phyloP scores from a whole-genome alignment of 2,888 invertebrate species.

The Camponotus fellah region DNA sequence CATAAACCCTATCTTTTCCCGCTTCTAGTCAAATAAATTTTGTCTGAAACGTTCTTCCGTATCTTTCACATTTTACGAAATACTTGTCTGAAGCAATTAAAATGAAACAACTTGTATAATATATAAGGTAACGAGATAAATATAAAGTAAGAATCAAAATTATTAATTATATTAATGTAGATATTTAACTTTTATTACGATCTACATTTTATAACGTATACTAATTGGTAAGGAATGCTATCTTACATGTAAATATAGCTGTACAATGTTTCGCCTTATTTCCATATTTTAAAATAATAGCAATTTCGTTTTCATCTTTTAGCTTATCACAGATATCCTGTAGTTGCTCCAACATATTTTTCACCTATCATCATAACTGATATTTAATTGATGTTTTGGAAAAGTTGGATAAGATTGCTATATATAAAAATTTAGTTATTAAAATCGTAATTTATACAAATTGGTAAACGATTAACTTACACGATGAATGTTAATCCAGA shows the following conservation, averaged over 20 bases:
- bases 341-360: not conserved
- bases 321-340: not conserved
- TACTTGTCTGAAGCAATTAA: no score
- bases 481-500: constrained; percentile 5
- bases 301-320: not conserved
- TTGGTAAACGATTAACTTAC: not conserved
- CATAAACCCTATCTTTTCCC: no score
- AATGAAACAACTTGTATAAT: no score
- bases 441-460: not conserved
- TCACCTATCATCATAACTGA: not conserved
- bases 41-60: no score
- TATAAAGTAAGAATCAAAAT: not conserved
- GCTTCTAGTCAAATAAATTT: not conserved
- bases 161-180: not conserved
- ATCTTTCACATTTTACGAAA: no score
- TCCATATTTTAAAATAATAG: not conserved
- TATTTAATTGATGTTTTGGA: not conserved
- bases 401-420: not conserved
- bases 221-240: not conserved
- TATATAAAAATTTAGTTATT: not conserved
- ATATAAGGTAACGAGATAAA: no score
- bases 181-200: not conserved
- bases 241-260: not conserved
- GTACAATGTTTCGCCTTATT: not conserved
- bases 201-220: not conserved